phyloP scores from a whole-genome alignment of 2,113 vertebrate genomes.

The Actenoides lindsayi region DNA sequence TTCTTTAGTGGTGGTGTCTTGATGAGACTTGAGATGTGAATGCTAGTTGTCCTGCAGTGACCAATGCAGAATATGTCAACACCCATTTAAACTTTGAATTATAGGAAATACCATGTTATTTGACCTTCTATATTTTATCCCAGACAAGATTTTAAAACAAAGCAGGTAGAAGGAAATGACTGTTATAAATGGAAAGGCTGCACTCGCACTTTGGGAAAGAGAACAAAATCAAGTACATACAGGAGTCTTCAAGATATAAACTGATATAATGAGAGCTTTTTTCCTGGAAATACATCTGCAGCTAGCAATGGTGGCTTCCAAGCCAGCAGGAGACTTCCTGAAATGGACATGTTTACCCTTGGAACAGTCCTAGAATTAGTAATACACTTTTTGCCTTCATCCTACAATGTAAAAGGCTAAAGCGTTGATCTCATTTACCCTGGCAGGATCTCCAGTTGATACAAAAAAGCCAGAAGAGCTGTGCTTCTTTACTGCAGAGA shows the following conservation, averaged over 20 bases:
- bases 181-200: background rate
- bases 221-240: background rate
- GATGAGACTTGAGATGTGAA: background rate
- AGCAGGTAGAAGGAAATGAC: background rate
- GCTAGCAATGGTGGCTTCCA: background rate
- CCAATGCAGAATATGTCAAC: background rate
- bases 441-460: background rate
- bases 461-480: background rate
- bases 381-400: background rate
- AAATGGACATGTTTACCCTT: background rate
- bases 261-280: background rate
- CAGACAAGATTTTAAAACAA: background rate
- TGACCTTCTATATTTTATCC: background rate
- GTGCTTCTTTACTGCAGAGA: background rate
- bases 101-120: background rate
- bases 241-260: slow-evolving; percentile 1
- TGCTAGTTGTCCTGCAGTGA: background rate
- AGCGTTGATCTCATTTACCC: background rate
- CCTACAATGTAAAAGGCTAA: background rate
- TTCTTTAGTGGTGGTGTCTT: background rate
- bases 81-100: background rate
- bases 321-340: background rate
- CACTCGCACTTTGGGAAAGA: background rate
- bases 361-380: background rate
- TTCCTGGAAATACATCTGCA: background rate